Percentiles rank a stretch among this genome's conserved stretches.
Conservation (phyloP, 2,797 vertebrate genomes). For the Chelidonichthys spinosus region DNA sequence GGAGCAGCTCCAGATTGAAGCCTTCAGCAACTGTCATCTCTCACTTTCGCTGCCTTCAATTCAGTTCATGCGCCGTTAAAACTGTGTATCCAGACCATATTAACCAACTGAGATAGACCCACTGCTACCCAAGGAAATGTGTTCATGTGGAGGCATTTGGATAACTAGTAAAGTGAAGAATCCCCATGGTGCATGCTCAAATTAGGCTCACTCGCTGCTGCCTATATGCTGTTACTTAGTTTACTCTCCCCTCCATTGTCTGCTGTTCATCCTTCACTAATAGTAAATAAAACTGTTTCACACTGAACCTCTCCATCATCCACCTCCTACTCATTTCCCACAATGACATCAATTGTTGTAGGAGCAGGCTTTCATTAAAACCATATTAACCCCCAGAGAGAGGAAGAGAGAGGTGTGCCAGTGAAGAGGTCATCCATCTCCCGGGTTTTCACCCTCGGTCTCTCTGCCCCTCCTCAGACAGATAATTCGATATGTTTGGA, state of each 20-base stretch:
- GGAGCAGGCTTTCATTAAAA: conserved; percentile 64
- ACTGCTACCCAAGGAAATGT: conserved; percentile 20
- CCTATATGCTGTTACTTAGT: neutral
- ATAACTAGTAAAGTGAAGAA: conserved; percentile 38
- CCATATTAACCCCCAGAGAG: conserved; percentile 54
- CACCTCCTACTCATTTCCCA: conserved; percentile 32
- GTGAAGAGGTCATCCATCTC: conserved; percentile 55
- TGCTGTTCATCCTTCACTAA: conserved; percentile 4
- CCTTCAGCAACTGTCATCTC: conserved; percentile 66
- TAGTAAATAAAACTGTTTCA: conserved; percentile 37
- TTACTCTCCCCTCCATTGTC: neutral
- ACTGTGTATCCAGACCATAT: conserved; percentile 52
- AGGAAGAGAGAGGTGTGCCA: conserved; percentile 26
- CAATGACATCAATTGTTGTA: conserved; percentile 43
- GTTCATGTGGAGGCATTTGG: conserved; percentile 42
- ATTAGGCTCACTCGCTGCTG: neutral
- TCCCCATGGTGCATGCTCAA: conserved; percentile 2
- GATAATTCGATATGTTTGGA: conserved; percentile 60
- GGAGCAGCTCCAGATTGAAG: conserved; percentile 69
- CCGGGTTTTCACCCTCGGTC: conserved; percentile 29
- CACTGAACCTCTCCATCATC: conserved; percentile 34
- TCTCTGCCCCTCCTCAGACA: conserved; percentile 23
- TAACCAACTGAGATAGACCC: conserved; percentile 42
- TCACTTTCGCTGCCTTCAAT: conserved; percentile 48
- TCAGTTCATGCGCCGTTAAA: conserved; percentile 62